Evolutionary conservation across 2,888 invertebrate genomes (phyloP), one percentile per base, ranked within the genome.

Genomic region (Pantelozetes paolii): DNA sequence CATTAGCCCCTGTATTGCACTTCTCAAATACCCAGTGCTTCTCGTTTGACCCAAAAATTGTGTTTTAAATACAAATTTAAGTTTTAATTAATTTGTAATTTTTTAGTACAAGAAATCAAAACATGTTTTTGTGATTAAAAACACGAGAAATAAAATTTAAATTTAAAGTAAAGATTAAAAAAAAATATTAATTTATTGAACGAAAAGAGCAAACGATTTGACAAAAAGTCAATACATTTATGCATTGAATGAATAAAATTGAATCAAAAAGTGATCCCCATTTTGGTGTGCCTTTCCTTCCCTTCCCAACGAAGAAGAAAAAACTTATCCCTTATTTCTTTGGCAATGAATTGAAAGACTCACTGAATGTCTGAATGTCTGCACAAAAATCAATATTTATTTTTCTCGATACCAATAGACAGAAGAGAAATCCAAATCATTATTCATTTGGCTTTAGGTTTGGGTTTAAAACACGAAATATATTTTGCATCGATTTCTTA

Each of bases 41-140:
- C 28, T 57, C 28, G 28, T 57, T 57, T 57, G 57, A 57, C 57
- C 57, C 57, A 57, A 57, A 57, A 57, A 57, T 57, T 57, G n/a
- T 57, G 57, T 30, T 57, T 57, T 57, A 57, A 57, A 57, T 57
- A 30, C 28, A 28, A 57, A 5, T 57, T 28, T 57, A 57, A 57
- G 26, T 57, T 28, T 28, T 57, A 30, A 28, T 57, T 28, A 13
- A 28, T 23, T 54, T 23, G 54, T 26, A 36, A 23, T 26, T 50
- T 20, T 50, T 1, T 50, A 18, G n/a, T n/a, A 20, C n/a, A n/a
- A 23, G 26, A 23, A 26, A 28, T 11, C 5, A 28, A 57, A 57
- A 57, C 57, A 57, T 57, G 57, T 57, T 57, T 57, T 57, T 18
- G 28, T 18, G 28, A 54, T 54, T 54, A 54, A 9, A 54, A 13